A percentile compares a stretch with the other conserved stretches of the same genome.
Evolutionary conservation across 2,888 invertebrate genomes (phyloP).

Genomic region (Dysmachus trigonus): DNA sequence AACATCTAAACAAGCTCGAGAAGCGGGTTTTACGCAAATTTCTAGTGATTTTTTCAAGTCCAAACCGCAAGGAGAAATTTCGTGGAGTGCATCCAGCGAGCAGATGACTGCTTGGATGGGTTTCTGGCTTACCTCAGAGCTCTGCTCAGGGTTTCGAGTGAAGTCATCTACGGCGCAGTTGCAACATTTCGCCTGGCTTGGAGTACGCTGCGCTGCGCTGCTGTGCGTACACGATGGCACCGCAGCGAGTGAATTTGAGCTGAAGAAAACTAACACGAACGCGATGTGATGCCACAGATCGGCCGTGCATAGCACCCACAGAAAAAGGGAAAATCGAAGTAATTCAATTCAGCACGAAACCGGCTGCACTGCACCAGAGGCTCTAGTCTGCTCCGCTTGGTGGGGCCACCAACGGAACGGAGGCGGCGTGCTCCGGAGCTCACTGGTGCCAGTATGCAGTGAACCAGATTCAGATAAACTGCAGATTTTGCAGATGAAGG

Average conservation of each 20-base stretch:
- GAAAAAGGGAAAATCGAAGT: constrained; percentile 18
- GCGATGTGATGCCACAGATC: neutral
- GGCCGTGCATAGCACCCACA: constrained; percentile 6
- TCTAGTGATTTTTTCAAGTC: neutral
- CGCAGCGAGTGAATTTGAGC: neutral
- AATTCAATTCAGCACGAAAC: constrained; percentile 1
- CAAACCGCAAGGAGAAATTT: neutral
- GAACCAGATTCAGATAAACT: neutral
- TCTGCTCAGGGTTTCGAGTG: neutral
- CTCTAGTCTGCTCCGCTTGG: neutral
- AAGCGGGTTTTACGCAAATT: neutral
- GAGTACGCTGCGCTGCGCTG: neutral
- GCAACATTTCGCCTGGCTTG: neutral
- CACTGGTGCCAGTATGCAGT: neutral
- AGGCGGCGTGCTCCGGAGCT: neutral
- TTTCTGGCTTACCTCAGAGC: neutral
- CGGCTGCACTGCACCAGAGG: neutral
- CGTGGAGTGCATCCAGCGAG: neutral
- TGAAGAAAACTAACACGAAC: neutral
- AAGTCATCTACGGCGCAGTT: constrained; percentile 8
- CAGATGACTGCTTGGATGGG: neutral
- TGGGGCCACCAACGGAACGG: neutral
- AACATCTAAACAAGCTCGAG: neutral
- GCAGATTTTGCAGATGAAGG: neutral
- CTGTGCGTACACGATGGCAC: neutral